A percentile compares a stretch with the other conserved stretches of the same genome.
Conservation (phyloP, 1,140 invertebrate species). For the Dermatophagoides farinae region DNA sequence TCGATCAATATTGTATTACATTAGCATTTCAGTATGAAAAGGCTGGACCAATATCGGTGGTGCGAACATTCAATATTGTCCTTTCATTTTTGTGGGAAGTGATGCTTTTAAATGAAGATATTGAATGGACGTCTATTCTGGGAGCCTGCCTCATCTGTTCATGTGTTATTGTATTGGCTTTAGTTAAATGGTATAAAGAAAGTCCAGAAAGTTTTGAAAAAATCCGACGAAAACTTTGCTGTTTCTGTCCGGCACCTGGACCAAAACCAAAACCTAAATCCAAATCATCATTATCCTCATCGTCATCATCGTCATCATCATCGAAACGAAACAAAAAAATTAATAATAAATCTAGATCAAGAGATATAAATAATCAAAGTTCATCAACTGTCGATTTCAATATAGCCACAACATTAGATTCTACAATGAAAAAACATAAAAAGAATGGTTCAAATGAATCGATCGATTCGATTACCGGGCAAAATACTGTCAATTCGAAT, state of each 20-base stretch:
- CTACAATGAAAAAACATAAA: background rate
- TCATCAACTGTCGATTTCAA: background rate
- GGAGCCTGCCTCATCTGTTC: conserved; percentile 10
- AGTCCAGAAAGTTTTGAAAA: conserved; percentile 2
- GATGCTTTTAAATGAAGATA: conserved; percentile 7
- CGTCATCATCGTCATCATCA: too few species aligned
- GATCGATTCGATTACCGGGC: conserved; percentile 7
- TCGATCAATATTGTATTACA: conserved; percentile 62
- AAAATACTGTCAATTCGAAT: conserved; percentile 12
- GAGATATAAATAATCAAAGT: background rate
- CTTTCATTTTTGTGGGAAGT: conserved; percentile 44
- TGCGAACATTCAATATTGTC: conserved; percentile 64
- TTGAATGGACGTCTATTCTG: conserved; percentile 5
- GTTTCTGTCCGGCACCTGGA: conserved; percentile 1
- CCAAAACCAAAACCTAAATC: background rate
- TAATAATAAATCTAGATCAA: too few species aligned
- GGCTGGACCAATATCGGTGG: conserved; percentile 67
- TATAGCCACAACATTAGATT: background rate
- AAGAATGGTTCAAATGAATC: background rate
- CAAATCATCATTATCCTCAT: too few species aligned
- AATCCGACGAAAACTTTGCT: background rate
- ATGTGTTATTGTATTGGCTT: conserved; percentile 5
- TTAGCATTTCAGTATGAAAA: conserved; percentile 65
- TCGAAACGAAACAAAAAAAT: too few species aligned
- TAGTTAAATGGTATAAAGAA: conserved; percentile 5